These are phyloP conservation scores for Lepisosteus oculatus DNA, from an alignment of 2,113 vertebrate genomes.

Conservation along the genomic window DNA sequence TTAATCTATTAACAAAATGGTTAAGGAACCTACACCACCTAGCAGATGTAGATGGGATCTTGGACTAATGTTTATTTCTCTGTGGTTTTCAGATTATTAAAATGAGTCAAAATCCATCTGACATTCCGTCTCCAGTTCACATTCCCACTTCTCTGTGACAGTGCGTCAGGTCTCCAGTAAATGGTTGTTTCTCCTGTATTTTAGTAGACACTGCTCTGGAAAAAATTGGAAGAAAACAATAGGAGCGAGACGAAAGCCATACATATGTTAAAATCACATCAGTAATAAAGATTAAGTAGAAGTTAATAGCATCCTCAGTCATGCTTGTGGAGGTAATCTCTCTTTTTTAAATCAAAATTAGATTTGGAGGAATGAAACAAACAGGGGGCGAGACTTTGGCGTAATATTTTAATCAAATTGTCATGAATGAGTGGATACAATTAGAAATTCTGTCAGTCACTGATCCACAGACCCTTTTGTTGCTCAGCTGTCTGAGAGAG, in stretches of 20 bases:
- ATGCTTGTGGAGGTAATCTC: conserved; percentile 96
- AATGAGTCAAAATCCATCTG: neutral
- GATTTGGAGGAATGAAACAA: conserved; percentile 97
- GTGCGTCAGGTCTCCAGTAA: conserved; percentile 37
- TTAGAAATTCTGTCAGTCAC: conserved; percentile 99
- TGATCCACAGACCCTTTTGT: conserved; percentile 79
- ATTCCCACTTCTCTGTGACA: conserved; percentile 35
- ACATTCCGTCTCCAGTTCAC: neutral
- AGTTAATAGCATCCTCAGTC: conserved; percentile 97
- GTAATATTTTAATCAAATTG: conserved; percentile 99
- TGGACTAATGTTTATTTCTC: neutral
- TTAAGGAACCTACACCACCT: neutral
- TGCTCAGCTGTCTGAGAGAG: conserved; percentile 70
- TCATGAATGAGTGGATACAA: conserved; percentile 99
- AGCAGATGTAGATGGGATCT: neutral
- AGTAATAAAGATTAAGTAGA: conserved; percentile 99
- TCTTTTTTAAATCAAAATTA: conserved; percentile 98
- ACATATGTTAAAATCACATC: conserved; percentile 94
- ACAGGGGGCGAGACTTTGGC: conserved; percentile 96
- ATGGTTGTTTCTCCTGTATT: conserved; percentile 43
- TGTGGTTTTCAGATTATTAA: conserved; percentile 4
- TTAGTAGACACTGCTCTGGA: conserved; percentile 59
- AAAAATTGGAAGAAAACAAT: conserved; percentile 64
- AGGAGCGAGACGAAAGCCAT: conserved; percentile 75
- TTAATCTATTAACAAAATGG: neutral